Evolutionary conservation across 2,888 invertebrate species (phyloP).

Genomic region (Calameuta pallipes): DNA sequence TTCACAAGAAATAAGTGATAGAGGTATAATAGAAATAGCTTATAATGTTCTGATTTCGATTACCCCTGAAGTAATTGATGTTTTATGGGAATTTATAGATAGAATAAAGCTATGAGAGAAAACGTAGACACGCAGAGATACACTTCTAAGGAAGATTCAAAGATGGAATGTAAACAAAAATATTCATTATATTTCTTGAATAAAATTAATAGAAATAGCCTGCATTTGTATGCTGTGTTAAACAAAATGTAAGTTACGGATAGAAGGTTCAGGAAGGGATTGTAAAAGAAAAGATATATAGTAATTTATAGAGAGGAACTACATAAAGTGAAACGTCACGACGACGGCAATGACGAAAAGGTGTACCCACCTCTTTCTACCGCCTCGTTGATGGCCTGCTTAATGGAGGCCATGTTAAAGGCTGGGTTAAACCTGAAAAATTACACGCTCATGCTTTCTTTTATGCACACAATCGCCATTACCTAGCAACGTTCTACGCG

Average conservation of each 20-base stretch:
- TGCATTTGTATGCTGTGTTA: not conserved
- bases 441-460: conserved; percentile 60
- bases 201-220: not conserved
- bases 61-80: not conserved
- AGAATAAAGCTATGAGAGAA: not conserved
- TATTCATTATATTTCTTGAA: not conserved
- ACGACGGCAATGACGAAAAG: not conserved
- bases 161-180: not conserved
- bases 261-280: not conserved
- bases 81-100: not conserved
- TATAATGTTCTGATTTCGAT: not conserved
- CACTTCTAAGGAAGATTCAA: not conserved
- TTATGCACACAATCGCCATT: conserved; percentile 34
- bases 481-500: conserved; percentile 26
- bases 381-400: conserved; percentile 94
- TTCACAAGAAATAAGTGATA: not conserved
- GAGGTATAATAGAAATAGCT: not conserved
- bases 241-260: not conserved
- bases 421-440: conserved; percentile 88
- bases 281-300: not conserved
- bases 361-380: conserved; percentile 85
- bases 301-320: not conserved
- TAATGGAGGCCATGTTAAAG: conserved; percentile 93
- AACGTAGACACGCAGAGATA: not conserved
- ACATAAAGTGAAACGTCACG: not conserved